Evolutionary conservation across 2,113 vertebrate genomes (phyloP), one percentile per base, ranked within the genome.

Genomic region (Gymnogyps californianus): DNA sequence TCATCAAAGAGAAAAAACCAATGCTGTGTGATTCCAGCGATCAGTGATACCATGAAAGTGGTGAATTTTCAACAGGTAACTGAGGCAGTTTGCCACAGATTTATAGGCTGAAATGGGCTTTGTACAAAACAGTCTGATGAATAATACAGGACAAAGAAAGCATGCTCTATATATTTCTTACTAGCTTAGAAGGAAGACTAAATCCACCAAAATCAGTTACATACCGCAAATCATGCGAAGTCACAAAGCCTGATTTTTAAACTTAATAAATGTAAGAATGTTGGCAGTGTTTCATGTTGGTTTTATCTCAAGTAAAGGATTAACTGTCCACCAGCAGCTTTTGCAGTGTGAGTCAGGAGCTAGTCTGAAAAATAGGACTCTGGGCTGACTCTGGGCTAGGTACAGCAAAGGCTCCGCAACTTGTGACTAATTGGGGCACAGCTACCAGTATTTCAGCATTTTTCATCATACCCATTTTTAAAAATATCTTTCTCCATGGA

Each of bases 331-430:
- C 47, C 52, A 83, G 52, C 22, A 83, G 18, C 10, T 94, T 90
- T 93, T 75, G 66, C 19, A 90, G 57, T 47, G 20, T 47, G 47
- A 77, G 32, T 51, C 51, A 85, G 59, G 74, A 86, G 36, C 29
- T 71, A 85, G 26, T 72, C 78, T 96, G 92, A 96, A 97, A 96
- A 96, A 80, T 44, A 79, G 78, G 89, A 77, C 65, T 70, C 55
- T 55, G 74, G 42, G 77, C 90, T 80, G 94, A 95, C 65, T 66
- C 67, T 49, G 71, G 40, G 61, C 86, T 75, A 67, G 26, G 64
- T 94, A 86, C 59, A 76, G 86, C 69, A 93, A 97, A 93, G 59
- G 26, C 17, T 52, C n/a, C 13, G 32, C n/a, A 89, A 67, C 16
- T 24, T 90, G 51, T 65, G 54, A 51, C 61, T 70, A 47, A 54